Conservation (phyloP, 2,888 invertebrate genomes). For the Orthosia gothica region DNA sequence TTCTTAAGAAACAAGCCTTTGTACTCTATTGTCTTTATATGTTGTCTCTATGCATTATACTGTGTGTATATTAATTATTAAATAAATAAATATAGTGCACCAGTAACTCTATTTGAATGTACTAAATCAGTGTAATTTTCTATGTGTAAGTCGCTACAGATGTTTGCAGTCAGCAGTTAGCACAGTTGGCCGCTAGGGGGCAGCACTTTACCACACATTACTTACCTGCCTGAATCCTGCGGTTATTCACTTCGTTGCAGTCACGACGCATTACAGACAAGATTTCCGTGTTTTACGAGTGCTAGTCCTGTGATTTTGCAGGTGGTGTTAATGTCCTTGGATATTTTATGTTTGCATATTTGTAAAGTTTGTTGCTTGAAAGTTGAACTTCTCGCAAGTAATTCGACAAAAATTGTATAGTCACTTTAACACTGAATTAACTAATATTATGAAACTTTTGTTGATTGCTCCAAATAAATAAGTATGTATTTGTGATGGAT, state of each 20-base stretch:
- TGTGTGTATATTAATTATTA: no score
- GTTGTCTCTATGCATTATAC: no score
- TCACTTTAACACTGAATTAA: background rate
- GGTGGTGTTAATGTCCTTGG: slow-evolving; percentile 12
- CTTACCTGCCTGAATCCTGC: slow-evolving; percentile 50
- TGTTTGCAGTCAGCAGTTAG: slow-evolving; percentile 31
- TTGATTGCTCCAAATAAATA: no score
- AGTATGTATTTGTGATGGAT: no score
- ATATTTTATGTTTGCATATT: slow-evolving; percentile 11
- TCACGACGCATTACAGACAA: slow-evolving; percentile 33
- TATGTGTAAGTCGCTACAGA: background rate
- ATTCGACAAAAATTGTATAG: background rate
- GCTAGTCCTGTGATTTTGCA: slow-evolving; percentile 13
- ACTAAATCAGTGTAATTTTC: no score
- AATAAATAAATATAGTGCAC: no score
- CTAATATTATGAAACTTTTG: no score
- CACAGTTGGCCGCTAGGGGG: slow-evolving; percentile 24
- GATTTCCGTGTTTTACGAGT: slow-evolving; percentile 38
- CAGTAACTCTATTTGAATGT: no score
- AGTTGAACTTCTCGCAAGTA: slow-evolving; percentile 4
- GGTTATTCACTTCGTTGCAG: slow-evolving; percentile 48
- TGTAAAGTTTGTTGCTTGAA: slow-evolving; percentile 5
- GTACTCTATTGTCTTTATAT: no score
- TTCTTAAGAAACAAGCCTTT: no score
- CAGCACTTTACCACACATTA: slow-evolving; percentile 51